phyloP scores from a whole-genome alignment of 2,113 vertebrate species.

The Bubo scandiacus region DNA sequence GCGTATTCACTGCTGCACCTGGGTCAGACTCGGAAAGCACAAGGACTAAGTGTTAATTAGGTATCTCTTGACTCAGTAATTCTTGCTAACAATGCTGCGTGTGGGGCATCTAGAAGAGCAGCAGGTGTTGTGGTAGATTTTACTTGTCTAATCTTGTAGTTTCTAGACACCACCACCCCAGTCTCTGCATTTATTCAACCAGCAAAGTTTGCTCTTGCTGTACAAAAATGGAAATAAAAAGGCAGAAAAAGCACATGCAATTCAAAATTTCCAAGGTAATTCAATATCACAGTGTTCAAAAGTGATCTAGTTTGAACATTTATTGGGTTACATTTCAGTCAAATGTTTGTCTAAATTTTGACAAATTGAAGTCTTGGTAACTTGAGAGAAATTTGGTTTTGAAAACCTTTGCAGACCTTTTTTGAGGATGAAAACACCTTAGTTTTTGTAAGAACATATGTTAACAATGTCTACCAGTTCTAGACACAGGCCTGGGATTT shows the following conservation, averaged over 20 bases:
- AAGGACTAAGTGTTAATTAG: constrained; percentile 43
- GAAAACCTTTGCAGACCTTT: background rate
- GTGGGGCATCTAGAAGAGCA: constrained; percentile 17
- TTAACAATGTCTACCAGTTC: background rate
- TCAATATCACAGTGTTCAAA: background rate
- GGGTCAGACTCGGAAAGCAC: constrained; percentile 28
- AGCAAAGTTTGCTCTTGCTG: background rate
- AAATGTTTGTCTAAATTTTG: background rate
- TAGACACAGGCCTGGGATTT: background rate
- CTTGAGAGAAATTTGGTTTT: background rate
- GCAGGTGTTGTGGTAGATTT: constrained; percentile 56
- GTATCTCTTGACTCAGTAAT: constrained; percentile 40
- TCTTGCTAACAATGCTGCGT: constrained; percentile 25
- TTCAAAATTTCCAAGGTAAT: background rate
- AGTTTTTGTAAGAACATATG: background rate
- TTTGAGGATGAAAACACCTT: background rate
- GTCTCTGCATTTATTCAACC: background rate
- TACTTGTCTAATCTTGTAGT: constrained; percentile 36
- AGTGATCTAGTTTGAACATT: background rate
- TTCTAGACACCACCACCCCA: background rate
- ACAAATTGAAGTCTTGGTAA: background rate
- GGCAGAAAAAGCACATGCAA: background rate
- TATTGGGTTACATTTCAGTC: background rate
- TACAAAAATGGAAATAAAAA: background rate
- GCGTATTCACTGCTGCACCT: constrained; percentile 44